Evolutionary conservation across 2,113 vertebrate species (phyloP), one percentile per base, ranked within the genome.

Genomic region (Callospermophilus lateralis): DNA sequence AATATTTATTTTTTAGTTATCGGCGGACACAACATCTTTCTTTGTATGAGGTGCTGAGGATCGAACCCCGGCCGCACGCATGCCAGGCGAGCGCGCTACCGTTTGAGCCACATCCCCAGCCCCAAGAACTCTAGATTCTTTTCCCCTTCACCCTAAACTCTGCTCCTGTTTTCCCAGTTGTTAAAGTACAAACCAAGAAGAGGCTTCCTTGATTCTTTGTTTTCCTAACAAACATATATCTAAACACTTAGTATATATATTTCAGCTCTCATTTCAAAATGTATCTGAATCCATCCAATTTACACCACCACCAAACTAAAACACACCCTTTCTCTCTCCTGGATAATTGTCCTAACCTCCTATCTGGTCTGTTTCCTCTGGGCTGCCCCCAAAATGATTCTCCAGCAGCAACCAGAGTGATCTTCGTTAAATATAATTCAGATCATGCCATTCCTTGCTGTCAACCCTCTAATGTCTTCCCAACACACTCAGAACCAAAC

Each of bases 361-460:
- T 74, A 67, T 68, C 74, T 90, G 24, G 10, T 70, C n/a, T 76
- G 22, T 90, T 77, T 95, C 86, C 42, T 90, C 51, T 81, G 61
- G 17, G 61, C 15, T 63, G 67, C 68, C 22, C 68, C 84, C 85
- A 24, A 95, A 80, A 76, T 85, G 67, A 85, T 95, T 93, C 74
- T 63, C 73, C 67, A 53, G 81, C 30, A 95, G 70, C 61, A 72
- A 83, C 68, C 83, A 81, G 30, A 74, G 77, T 20, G 13, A 88
- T 89, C 39, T 48, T 45, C 79, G 63, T 80, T 80, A 80, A 90
- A 85, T n/a, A 26, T 73, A 85, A 55, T 73, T 79, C 55, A 30
- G 8, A 65, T 65, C 53, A 84, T 19, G 80, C 53, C 30, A 84
- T 19, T 37, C 24, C 53, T 73, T 55, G 30, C 63, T 84, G 51